A percentile compares a stretch with the other conserved stretches of the same genome.
Conservation (phyloP, 2,113 vertebrate species). For the Elephas maximus region DNA sequence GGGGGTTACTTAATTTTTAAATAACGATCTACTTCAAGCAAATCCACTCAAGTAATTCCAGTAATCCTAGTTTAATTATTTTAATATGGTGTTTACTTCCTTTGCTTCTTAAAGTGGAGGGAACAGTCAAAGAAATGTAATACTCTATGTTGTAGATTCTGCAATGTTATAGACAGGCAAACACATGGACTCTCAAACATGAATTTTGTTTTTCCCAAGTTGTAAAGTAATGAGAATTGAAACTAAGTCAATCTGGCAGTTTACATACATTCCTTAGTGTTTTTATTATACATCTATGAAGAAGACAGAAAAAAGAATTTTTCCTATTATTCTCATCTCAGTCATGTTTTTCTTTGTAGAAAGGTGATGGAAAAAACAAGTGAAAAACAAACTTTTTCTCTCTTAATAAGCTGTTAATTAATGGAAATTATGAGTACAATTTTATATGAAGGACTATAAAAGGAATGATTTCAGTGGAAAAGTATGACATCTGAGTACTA, state of each 20-base stretch:
- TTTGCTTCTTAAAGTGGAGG: neutral
- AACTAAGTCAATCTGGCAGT: neutral
- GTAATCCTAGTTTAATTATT: neutral
- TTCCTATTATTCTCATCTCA: neutral
- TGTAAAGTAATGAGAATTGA: slow-evolving; percentile 32
- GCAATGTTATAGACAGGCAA: neutral
- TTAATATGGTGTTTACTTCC: neutral
- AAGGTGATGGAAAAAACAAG: neutral
- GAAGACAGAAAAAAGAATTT: slow-evolving; percentile 6
- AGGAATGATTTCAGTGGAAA: neutral
- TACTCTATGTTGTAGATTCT: neutral
- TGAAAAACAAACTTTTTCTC: neutral
- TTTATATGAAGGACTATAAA: neutral
- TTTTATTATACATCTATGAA: neutral
- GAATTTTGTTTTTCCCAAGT: neutral
- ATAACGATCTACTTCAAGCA: neutral
- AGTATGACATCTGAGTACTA: neutral
- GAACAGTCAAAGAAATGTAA: neutral
- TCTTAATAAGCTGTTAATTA: neutral
- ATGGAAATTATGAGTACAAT: neutral
- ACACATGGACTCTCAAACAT: neutral
- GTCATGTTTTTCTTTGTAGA: neutral
- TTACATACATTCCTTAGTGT: neutral
- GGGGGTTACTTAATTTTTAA: neutral
- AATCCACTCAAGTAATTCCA: neutral